Evolutionary conservation across 2,888 invertebrate species (phyloP), one percentile per base, ranked within the genome.

Genomic region (Mamestra brassicae): DNA sequence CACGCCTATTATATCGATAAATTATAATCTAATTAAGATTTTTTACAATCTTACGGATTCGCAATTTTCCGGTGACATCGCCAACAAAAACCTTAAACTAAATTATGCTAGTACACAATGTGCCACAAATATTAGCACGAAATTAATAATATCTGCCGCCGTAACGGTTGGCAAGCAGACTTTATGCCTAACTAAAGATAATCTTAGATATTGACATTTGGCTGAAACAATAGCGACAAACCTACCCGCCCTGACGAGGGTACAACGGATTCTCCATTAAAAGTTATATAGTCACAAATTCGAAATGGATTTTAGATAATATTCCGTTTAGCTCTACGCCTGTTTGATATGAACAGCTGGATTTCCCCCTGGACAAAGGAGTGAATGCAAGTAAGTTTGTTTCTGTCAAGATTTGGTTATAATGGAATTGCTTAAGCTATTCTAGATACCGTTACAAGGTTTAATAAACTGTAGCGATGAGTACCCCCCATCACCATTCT

Each of bases 201-300:
- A 79, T 73, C 81, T 83, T 50, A 70, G 72, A 83, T 86, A 87
- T 88, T 87, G 89, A 86, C 87, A 81, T 83, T 87, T 83, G 81
- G 71, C 71, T 86, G 66, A 83, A 89, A 87, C 87, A 88, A 87
- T 85, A 74, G 74, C 71, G 85, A 85, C 87, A 74, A 66, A 69
- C 64, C 36, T 62, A 63, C 52, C 60, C 71, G 6, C 42, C 38
- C 61, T 91, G 91, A 91, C 89, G 85, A 91, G 91, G 91, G 91
- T 91, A 64, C n/a, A 80, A 63, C 57, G 67, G 75, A 72, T 69
- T 81, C 70, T 79, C 89, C 89, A 91, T 91, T 91, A 91, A 90
- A 91, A 91, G 87, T 91, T 91, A 89, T 87, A 91, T 88, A 88
- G 85, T 88, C 88, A 90, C 89, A 89, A 90, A 91, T 90, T 89